A percentile compares a stretch with the other conserved stretches of the same genome.
phyloP scores from a whole-genome alignment of 2,797 vertebrate genomes.

The Hypotaenidia okinawae region DNA sequence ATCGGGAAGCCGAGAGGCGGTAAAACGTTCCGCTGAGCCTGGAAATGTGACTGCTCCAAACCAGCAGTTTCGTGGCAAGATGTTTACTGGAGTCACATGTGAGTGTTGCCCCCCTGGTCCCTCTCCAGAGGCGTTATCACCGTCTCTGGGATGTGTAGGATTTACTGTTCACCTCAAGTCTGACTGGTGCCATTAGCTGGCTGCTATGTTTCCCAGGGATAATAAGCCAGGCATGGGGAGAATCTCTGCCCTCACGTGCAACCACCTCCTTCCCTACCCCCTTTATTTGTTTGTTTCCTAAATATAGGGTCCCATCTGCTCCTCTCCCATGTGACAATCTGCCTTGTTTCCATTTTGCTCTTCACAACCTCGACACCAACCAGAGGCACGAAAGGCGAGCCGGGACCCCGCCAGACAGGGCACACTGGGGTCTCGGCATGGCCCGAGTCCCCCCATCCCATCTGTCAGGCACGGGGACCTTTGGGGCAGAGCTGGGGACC shows the following conservation, averaged over 20 bases:
- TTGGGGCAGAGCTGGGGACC: accelerated
- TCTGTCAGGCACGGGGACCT: background rate
- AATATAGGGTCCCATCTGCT: background rate
- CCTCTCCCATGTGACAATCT: background rate
- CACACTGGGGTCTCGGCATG: accelerated
- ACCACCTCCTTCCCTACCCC: background rate
- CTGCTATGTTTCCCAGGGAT: background rate
- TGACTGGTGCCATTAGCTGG: background rate
- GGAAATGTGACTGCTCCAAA: background rate
- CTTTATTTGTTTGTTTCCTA: background rate
- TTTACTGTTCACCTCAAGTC: background rate
- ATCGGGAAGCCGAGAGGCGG: background rate
- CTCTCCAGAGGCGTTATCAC: accelerated
- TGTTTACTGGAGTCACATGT: background rate
- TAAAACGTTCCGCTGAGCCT: background rate
- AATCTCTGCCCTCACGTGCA: background rate
- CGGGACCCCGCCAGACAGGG: background rate
- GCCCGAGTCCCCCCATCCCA: accelerated
- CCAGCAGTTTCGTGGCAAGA: background rate
- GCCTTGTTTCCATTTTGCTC: background rate
- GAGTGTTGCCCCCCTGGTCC: background rate
- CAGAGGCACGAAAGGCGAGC: background rate
- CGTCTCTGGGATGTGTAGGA: accelerated
- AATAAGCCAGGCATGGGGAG: background rate
- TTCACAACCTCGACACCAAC: background rate